A percentile compares a stretch with the other conserved stretches of the same genome.
These are phyloP conservation scores for Anoncus sp. DNA, from an alignment of 2,888 invertebrate species.

Conservation along the genomic window DNA sequence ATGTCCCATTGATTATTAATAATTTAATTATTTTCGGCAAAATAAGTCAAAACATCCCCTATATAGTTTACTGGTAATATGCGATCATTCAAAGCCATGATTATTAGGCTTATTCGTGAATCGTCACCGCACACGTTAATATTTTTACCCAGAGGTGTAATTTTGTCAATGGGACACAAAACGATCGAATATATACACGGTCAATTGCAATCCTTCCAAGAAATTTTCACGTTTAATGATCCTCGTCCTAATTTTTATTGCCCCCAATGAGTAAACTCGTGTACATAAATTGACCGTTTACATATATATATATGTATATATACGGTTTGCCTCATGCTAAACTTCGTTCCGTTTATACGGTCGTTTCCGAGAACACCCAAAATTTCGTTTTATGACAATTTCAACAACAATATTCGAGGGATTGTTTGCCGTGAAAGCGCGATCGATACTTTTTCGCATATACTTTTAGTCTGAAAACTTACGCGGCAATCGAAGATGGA, in stretches of 20 bases:
- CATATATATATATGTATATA: too few relatives aligned
- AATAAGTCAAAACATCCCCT: too few relatives aligned
- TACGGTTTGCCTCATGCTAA: too few relatives aligned
- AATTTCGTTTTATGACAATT: constrained; percentile 19
- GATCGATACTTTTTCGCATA: neutral
- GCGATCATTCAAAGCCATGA: too few relatives aligned
- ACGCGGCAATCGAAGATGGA: neutral
- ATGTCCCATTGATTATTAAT: too few relatives aligned
- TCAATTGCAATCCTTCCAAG: constrained; percentile 55
- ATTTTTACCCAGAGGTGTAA: neutral
- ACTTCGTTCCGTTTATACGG: neutral
- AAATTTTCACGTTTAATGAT: constrained; percentile 34
- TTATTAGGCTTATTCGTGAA: too few relatives aligned
- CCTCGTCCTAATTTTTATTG: constrained; percentile 50
- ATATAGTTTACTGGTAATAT: too few relatives aligned
- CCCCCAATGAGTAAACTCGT: constrained; percentile 36
- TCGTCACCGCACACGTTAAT: too few relatives aligned
- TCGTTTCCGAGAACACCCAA: neutral
- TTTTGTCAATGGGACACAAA: neutral
- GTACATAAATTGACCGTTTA: too few relatives aligned
- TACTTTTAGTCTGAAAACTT: neutral
- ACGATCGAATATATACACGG: neutral
- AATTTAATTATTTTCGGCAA: too few relatives aligned
- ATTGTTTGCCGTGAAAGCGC: too few relatives aligned
- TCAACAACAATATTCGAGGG: neutral